phyloP scores from a whole-genome alignment of 2,113 vertebrate species.

The Saccopteryx leptura region DNA sequence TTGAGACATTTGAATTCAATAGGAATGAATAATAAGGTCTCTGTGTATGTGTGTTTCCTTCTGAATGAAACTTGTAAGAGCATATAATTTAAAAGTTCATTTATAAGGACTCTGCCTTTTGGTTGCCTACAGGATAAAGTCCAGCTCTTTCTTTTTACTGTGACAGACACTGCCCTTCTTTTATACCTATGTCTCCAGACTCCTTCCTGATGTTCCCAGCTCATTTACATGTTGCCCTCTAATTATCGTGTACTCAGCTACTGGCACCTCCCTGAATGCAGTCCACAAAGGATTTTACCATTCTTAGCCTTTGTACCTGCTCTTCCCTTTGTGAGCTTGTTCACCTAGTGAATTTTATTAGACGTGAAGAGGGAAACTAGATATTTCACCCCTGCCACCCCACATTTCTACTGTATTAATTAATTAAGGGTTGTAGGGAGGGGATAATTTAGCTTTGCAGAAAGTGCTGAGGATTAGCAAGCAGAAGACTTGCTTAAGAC shows the following conservation, averaged over 20 bases:
- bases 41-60: not conserved
- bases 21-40: not conserved
- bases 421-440: not conserved
- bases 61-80: not conserved
- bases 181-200: not conserved
- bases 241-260: not conserved
- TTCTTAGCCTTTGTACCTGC: not conserved
- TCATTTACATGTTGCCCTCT: not conserved
- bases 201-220: not conserved
- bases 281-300: not conserved
- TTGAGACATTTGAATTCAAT: conserved; percentile 47
- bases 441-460: conserved; percentile 35
- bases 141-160: not conserved
- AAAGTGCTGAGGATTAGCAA: not conserved
- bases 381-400: not conserved
- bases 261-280: not conserved
- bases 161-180: not conserved
- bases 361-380: not conserved
- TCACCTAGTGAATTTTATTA: conserved; percentile 8
- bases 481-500: not conserved
- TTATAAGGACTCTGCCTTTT: conserved; percentile 35
- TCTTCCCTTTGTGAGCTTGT: conserved; percentile 32
- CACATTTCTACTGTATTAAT: not conserved
- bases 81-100: not conserved
- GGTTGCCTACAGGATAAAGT: not conserved